These are phyloP conservation scores for Pristionchus entomophagus DNA, from an alignment of 2,888 invertebrate genomes.

Conservation along the genomic window DNA sequence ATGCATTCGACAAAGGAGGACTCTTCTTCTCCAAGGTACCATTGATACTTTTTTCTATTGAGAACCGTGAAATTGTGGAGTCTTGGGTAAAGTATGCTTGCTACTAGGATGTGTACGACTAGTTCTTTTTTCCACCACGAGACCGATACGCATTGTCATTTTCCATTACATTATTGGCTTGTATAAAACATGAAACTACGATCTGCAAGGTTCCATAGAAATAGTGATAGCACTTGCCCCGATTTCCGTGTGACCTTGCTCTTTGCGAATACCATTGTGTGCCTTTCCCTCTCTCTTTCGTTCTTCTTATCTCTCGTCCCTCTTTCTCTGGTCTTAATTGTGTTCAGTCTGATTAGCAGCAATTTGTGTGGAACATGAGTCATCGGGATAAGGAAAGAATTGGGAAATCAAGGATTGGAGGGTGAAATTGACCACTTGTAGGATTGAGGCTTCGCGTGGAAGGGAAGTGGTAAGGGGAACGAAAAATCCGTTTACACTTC, in stretches of 20 bases:
- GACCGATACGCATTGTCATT: no score
- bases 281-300: neutral
- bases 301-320: neutral
- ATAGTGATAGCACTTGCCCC: neutral
- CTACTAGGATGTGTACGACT: no score
- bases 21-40: conserved; percentile 85
- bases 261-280: conserved; percentile 7
- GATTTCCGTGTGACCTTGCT: neutral
- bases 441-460: neutral
- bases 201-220: neutral
- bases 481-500: no score
- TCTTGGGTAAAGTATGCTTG: no score
- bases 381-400: neutral
- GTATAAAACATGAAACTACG: neutral
- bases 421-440: neutral
- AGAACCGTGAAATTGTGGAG: no score
- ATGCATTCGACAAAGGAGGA: conserved; percentile 96
- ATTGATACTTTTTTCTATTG: neutral
- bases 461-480: neutral
- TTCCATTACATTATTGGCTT: no score
- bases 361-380: neutral
- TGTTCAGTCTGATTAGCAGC: conserved; percentile 4
- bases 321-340: neutral
- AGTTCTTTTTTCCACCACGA: no score
- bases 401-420: neutral